Percentiles rank a stretch among this genome's conserved stretches.
These are phyloP conservation scores for Mus spretus DNA, from an alignment of 2,797 vertebrate genomes.

Conservation along the genomic window DNA sequence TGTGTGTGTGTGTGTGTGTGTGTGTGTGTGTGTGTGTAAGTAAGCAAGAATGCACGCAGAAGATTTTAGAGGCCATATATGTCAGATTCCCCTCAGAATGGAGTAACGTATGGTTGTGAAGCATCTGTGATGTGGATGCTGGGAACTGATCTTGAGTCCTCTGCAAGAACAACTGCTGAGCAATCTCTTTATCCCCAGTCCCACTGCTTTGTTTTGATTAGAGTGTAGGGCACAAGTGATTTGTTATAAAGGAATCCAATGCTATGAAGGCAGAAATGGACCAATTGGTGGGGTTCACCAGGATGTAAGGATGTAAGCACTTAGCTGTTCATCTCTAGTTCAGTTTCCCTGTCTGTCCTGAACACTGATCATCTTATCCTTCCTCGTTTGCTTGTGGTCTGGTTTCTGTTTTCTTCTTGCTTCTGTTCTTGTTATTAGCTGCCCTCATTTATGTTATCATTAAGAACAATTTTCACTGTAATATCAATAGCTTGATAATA, in stretches of 20 bases:
- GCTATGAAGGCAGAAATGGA: not conserved
- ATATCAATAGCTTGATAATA: constrained; percentile 55
- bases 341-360: not conserved
- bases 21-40: not conserved
- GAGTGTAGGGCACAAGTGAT: not conserved
- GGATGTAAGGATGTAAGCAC: not conserved
- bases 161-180: not conserved
- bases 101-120: not conserved
- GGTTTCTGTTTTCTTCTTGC: constrained; percentile 62
- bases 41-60: not conserved
- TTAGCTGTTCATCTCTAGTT: not conserved
- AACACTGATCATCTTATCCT: not conserved
- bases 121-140: not conserved
- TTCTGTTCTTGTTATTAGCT: constrained; percentile 66
- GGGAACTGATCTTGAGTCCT: not conserved
- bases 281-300: accelerated
- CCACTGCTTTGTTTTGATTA: not conserved
- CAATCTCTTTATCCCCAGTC: not conserved
- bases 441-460: constrained; percentile 58
- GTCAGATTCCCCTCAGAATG: not conserved
- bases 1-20: not conserved
- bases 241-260: not conserved
- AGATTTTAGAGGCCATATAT: not conserved
- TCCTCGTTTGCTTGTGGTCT: constrained; percentile 17
- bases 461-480: constrained; percentile 67